Percentiles rank a stretch among this genome's conserved stretches.
These are phyloP conservation scores for Diadegma fenestrale DNA, from an alignment of 2,888 invertebrate species.

Conservation along the genomic window DNA sequence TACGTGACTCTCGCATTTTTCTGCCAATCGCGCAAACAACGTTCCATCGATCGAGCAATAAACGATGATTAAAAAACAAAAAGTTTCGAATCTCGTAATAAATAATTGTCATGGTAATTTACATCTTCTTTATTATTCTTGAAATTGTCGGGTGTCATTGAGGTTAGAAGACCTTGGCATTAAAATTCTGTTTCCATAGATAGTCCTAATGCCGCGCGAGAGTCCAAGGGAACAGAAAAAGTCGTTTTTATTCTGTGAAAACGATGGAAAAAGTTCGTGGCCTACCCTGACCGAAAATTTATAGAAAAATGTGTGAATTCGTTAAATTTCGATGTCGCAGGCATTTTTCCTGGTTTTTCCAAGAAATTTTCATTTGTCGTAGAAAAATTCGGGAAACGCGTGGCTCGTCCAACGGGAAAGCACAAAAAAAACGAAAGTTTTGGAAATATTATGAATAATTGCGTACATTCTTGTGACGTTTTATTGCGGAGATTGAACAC, in stretches of 20 bases:
- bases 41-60: neutral
- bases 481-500: constrained; percentile 7
- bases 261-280: neutral
- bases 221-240: neutral
- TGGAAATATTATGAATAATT: neutral
- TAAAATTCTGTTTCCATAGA: neutral
- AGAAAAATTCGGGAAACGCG: neutral
- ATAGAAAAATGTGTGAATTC: no score
- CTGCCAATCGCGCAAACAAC: neutral
- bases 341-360: neutral
- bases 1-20: neutral
- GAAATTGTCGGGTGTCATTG: neutral
- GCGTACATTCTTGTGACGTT: neutral
- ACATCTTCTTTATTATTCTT: constrained; percentile 3
- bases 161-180: neutral
- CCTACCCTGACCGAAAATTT: no score
- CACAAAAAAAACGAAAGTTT: neutral
- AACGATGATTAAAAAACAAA: neutral
- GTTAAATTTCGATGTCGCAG: neutral
- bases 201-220: neutral
- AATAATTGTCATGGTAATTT: neutral
- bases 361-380: neutral
- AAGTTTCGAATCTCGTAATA: neutral
- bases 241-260: neutral
- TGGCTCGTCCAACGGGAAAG: neutral